A percentile compares a stretch with the other conserved stretches of the same genome.
These are phyloP conservation scores for Alouatta palliata DNA, from an alignment of 2,113 vertebrate genomes.

Conservation along the genomic window DNA sequence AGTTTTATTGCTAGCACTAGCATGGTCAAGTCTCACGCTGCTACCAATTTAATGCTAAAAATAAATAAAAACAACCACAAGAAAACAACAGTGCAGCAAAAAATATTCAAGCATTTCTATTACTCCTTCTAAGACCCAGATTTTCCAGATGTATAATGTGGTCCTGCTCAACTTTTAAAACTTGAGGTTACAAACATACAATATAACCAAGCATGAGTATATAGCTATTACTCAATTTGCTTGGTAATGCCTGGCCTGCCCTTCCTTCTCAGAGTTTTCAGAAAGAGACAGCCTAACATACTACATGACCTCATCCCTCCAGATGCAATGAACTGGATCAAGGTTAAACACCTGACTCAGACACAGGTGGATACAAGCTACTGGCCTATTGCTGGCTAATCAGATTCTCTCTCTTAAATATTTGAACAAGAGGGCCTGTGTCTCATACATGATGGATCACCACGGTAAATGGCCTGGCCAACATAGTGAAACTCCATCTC, in stretches of 20 bases:
- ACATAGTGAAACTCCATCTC: no score
- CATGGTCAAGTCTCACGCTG: background rate
- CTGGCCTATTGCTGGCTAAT: background rate
- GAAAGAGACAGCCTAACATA: background rate
- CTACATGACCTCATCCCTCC: background rate
- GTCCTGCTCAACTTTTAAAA: background rate
- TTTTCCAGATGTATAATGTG: slow-evolving; percentile 5
- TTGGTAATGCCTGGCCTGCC: background rate
- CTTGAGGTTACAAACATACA: background rate
- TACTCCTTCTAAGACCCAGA: slow-evolving; percentile 8
- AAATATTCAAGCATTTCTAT: background rate
- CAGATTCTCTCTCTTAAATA: background rate
- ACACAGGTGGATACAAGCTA: background rate
- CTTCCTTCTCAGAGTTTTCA: background rate
- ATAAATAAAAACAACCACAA: slow-evolving; percentile 32
- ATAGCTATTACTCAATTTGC: background rate
- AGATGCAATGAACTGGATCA: background rate
- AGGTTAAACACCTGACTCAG: background rate
- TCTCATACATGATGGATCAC: background rate
- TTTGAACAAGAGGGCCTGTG: background rate
- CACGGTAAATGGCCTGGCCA: background rate
- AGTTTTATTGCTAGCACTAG: background rate
- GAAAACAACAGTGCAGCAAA: slow-evolving; percentile 21
- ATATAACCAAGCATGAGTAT: background rate
- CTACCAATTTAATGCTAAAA: background rate